Evolutionary conservation across 1,140 invertebrate genomes (phyloP).

Genomic region (Colletes latitarsis): DNA sequence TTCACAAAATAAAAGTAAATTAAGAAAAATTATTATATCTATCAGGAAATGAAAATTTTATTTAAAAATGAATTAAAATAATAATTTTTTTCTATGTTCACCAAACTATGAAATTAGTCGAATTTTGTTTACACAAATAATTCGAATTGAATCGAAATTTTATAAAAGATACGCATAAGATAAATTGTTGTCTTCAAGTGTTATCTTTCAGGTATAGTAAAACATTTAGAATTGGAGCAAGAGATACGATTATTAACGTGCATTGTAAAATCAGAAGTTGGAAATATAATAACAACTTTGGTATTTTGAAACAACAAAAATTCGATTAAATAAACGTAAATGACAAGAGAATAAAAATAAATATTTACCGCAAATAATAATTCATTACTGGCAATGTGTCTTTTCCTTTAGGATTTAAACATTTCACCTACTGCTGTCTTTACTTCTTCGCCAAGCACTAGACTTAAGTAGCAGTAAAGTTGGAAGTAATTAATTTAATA

Average conservation of each 20-base stretch:
- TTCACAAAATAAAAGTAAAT: not conserved
- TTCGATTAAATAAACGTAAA: slow-evolving; percentile 4
- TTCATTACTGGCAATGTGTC: slow-evolving; percentile 17
- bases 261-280: slow-evolving; percentile 11
- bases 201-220: not conserved
- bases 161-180: slow-evolving; percentile 25
- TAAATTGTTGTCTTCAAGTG: slow-evolving; percentile 2
- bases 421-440: slow-evolving; percentile 58
- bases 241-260: slow-evolving; percentile 22
- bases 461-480: slow-evolving; percentile 64
- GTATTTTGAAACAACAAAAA: slow-evolving; percentile 15
- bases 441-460: slow-evolving; percentile 55
- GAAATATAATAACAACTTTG: slow-evolving; percentile 15
- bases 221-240: slow-evolving; percentile 16
- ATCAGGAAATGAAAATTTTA: slow-evolving; percentile 6
- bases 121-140: not conserved
- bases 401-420: slow-evolving; percentile 31
- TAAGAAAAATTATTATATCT: not conserved
- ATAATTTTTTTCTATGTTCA: not conserved
- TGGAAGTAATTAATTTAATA: slow-evolving; percentile 62
- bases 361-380: slow-evolving; percentile 23
- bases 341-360: slow-evolving; percentile 33
- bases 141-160: not conserved
- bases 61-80: slow-evolving; percentile 2
- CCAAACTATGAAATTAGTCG: not conserved